A percentile compares a stretch with the other conserved stretches of the same genome.
Conservation (phyloP, 2,113 vertebrate species). For the Seriola quinqueradiata region DNA sequence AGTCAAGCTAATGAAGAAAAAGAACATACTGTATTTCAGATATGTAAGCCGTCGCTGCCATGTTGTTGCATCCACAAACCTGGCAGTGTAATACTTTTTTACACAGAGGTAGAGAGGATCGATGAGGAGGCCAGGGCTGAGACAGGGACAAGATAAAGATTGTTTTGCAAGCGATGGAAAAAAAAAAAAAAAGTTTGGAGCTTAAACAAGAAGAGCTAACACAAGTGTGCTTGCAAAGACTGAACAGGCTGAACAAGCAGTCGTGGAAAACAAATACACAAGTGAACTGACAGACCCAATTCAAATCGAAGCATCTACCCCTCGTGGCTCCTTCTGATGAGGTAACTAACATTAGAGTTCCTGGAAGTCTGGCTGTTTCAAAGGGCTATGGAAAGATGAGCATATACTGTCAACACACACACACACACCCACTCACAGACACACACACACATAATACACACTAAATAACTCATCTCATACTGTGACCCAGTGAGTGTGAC, state of each 20-base stretch:
- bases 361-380: conserved; percentile 42
- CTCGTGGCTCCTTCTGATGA: conserved; percentile 31
- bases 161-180: conserved; percentile 66
- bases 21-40: background rate
- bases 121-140: conserved; percentile 57
- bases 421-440: background rate
- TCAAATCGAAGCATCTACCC: conserved; percentile 43
- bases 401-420: conserved; percentile 9
- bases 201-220: conserved; percentile 64
- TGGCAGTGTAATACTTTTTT: conserved; percentile 7
- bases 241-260: conserved; percentile 68
- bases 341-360: conserved; percentile 44
- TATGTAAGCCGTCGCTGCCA: background rate
- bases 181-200: conserved; percentile 54
- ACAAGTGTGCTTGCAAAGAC: conserved; percentile 17
- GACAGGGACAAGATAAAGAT: conserved; percentile 66
- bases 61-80: background rate
- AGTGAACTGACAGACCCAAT: conserved; percentile 25
- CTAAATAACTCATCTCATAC: conserved; percentile 3
- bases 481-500: conserved; percentile 36
- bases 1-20: background rate
- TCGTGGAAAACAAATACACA: conserved; percentile 69
- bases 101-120: conserved; percentile 39
- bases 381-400: background rate
- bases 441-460: conserved; percentile 15